Percentiles rank a stretch among this genome's conserved stretches.
Evolutionary conservation across 2,888 invertebrate genomes (phyloP).

Genomic region (Tortricodes alternella): DNA sequence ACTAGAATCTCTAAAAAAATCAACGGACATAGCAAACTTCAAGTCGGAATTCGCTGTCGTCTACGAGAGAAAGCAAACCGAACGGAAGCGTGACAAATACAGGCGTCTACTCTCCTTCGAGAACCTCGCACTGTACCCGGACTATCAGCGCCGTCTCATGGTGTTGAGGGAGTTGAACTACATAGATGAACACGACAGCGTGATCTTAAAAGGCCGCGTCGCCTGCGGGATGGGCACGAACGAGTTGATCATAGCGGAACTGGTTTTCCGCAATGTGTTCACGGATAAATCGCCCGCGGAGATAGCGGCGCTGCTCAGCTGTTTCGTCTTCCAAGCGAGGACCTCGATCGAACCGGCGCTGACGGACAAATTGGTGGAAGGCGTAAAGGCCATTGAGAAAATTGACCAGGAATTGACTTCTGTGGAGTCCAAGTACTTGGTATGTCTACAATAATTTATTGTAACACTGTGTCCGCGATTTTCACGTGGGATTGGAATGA

Average conservation of each 20-base stretch:
- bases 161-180: slow-evolving; percentile 90
- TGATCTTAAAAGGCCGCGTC: slow-evolving; percentile 73
- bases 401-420: slow-evolving; percentile 86
- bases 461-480: not conserved
- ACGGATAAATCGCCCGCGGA: slow-evolving; percentile 93
- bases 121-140: slow-evolving; percentile 93
- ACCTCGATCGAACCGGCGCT: slow-evolving; percentile 83
- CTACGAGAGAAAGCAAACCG: slow-evolving; percentile 88
- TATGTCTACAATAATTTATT: slow-evolving; percentile 49
- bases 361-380: slow-evolving; percentile 82
- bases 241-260: slow-evolving; percentile 96
- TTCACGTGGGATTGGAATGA: too few species aligned
- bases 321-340: slow-evolving; percentile 95
- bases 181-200: slow-evolving; percentile 75
- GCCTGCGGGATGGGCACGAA: slow-evolving; percentile 83
- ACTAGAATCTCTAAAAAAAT: slow-evolving; percentile 79
- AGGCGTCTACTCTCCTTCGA: slow-evolving; percentile 91
- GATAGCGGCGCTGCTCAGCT: slow-evolving; percentile 96
- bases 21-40: slow-evolving; percentile 90
- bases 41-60: slow-evolving; percentile 89
- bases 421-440: slow-evolving; percentile 85
- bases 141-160: slow-evolving; percentile 91
- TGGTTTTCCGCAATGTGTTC: slow-evolving; percentile 95
- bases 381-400: slow-evolving; percentile 86
- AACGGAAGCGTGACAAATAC: slow-evolving; percentile 86